Evolutionary conservation across 2,113 vertebrate species (phyloP).

Genomic region (Triplophysa tibetana): DNA sequence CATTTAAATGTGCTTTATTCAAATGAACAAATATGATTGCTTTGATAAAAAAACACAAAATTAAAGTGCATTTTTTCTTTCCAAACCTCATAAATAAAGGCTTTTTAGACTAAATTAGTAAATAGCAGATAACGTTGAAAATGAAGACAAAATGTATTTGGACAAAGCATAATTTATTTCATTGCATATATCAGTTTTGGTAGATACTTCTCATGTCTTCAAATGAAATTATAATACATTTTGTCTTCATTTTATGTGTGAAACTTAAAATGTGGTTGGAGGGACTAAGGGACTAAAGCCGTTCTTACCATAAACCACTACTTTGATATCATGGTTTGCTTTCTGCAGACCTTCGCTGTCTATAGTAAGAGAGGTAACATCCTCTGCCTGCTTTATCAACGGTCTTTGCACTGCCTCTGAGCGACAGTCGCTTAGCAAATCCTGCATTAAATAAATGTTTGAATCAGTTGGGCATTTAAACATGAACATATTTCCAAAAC

Average conservation of each 20-base stretch:
- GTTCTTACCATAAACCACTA: constrained; percentile 70
- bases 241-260: neutral
- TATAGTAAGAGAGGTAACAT: constrained; percentile 58
- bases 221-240: neutral
- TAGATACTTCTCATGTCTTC: neutral
- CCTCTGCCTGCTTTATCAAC: constrained; percentile 56
- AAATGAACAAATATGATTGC: no score
- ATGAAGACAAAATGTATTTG: no score
- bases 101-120: no score
- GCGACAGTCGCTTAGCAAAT: constrained; percentile 54
- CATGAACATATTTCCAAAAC: neutral
- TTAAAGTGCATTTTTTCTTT: no score
- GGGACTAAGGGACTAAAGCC: neutral
- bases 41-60: no score
- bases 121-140: no score
- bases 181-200: no score
- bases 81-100: no score
- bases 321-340: constrained; percentile 63
- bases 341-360: constrained; percentile 53
- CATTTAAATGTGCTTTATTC: no score
- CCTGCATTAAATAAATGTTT: constrained; percentile 53
- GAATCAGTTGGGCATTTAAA: neutral
- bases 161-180: no score
- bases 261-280: no score
- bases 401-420: constrained; percentile 51